These are phyloP conservation scores for Synergus itoensis DNA, from an alignment of 2,888 invertebrate genomes.

Conservation along the genomic window DNA sequence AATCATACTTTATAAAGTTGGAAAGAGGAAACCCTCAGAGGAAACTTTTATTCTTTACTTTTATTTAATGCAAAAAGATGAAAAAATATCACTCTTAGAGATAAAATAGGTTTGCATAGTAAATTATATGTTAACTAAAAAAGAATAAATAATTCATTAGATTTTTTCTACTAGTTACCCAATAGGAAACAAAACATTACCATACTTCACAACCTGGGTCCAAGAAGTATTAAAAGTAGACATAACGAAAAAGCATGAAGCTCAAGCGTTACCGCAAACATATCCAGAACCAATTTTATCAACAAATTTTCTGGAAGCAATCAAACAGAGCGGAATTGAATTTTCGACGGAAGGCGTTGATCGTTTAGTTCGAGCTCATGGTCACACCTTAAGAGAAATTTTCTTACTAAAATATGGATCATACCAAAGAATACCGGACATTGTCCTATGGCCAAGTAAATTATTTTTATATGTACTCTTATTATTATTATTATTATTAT, in stretches of 20 bases:
- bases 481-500: too few species aligned
- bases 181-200: slow-evolving; percentile 86
- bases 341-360: slow-evolving; percentile 89
- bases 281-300: slow-evolving; percentile 85
- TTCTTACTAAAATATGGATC: slow-evolving; percentile 85
- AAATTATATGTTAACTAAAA: background rate
- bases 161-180: slow-evolving; percentile 84
- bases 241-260: slow-evolving; percentile 76
- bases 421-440: slow-evolving; percentile 93
- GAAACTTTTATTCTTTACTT: background rate
- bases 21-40: background rate
- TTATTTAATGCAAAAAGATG: too few species aligned
- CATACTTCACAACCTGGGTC: slow-evolving; percentile 91
- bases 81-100: background rate
- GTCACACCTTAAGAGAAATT: slow-evolving; percentile 95
- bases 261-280: slow-evolving; percentile 81
- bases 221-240: slow-evolving; percentile 85
- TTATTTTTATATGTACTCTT: background rate
- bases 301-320: slow-evolving; percentile 80
- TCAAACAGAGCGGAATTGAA: slow-evolving; percentile 80
- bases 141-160: slow-evolving; percentile 27
- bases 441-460: slow-evolving; percentile 94
- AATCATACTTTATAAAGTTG: background rate
- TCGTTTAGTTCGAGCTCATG: slow-evolving; percentile 92
- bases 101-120: background rate